Conservation (phyloP, 2,888 invertebrate species). For the Pediacus dermestoides region DNA sequence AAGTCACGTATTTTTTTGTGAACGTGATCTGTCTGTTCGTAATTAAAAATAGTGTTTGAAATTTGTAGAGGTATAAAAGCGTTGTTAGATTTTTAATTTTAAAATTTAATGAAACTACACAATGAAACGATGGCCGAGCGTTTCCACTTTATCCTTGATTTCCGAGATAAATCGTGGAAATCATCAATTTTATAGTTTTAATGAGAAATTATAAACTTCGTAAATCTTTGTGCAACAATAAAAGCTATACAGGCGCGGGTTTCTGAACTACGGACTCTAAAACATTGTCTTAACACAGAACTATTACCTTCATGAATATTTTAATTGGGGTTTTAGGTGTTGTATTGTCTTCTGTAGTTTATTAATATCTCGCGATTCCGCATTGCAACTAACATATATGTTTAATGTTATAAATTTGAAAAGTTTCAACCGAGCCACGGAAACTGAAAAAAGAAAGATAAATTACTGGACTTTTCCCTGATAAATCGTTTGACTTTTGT, state of each 20-base stretch:
- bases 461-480: conserved; percentile 41
- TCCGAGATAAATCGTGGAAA: conserved; percentile 12
- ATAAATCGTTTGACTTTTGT: conserved; percentile 46
- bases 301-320: conserved; percentile 24
- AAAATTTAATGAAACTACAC: no score
- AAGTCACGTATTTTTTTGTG: no score
- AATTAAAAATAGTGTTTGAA: no score
- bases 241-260: conserved; percentile 2
- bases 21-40: no score
- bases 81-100: no score
- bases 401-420: conserved; percentile 28
- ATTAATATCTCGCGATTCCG: conserved; percentile 10
- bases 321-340: conserved; percentile 16
- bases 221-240: conserved; percentile 10
- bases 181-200: conserved; percentile 22
- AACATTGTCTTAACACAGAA: conserved; percentile 24
- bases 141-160: no score
- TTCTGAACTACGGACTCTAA: conserved; percentile 13
- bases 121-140: no score
- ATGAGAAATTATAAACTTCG: conserved; percentile 19
- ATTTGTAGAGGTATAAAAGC: no score
- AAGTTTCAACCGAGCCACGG: conserved; percentile 38
- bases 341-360: conserved; percentile 2
- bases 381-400: conserved; percentile 15
- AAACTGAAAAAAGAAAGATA: conserved; percentile 39